These are phyloP conservation scores for Hermaeophaga mercurialis DNA, from an alignment of 2,888 invertebrate species.

Conservation along the genomic window DNA sequence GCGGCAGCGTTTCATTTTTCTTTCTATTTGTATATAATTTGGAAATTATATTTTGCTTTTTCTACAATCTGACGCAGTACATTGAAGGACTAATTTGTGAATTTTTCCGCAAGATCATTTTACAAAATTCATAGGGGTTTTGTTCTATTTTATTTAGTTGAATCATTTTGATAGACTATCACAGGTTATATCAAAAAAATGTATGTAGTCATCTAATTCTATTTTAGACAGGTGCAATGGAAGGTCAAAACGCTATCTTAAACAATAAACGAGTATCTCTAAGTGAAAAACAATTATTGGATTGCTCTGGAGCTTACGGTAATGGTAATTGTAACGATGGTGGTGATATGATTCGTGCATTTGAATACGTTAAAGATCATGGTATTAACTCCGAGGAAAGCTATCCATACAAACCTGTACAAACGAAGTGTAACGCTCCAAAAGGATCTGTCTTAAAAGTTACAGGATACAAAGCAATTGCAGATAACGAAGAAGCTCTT, in stretches of 20 bases:
- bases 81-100: too few relatives aligned
- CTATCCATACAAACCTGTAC: conserved; percentile 74
- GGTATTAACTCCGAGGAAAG: conserved; percentile 83
- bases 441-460: conserved; percentile 63
- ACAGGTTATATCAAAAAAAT: too few relatives aligned
- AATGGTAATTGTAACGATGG: conserved; percentile 86
- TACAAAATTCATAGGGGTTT: not conserved
- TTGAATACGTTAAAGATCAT: conserved; percentile 76
- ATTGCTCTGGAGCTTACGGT: conserved; percentile 71
- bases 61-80: too few relatives aligned
- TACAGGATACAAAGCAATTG: not conserved
- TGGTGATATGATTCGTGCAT: conserved; percentile 77
- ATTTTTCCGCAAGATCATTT: not conserved
- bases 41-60: not conserved
- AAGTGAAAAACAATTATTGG: conserved; percentile 81
- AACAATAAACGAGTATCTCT: conserved; percentile 77
- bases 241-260: conserved; percentile 85
- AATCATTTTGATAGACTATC: not conserved
- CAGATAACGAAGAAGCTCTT: not conserved
- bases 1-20: not conserved
- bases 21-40: not conserved
- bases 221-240: conserved; percentile 57
- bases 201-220: too few relatives aligned
- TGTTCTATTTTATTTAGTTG: not conserved
- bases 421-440: not conserved